These are phyloP conservation scores for Pristiophorus japonicus DNA, from an alignment of 2,113 vertebrate species.

Conservation along the genomic window DNA sequence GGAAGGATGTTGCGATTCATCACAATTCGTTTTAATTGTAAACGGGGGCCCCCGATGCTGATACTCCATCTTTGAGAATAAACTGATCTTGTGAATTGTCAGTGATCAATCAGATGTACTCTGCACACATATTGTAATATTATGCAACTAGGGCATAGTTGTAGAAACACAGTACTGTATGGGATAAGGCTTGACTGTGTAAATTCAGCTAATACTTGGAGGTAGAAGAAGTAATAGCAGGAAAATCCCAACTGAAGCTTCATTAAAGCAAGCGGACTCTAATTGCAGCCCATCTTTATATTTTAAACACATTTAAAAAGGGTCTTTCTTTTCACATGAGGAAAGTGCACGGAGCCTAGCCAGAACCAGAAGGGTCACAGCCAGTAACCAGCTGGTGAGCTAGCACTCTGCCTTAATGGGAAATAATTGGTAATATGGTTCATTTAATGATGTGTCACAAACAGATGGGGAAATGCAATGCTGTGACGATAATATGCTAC, in stretches of 20 bases:
- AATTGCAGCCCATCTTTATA: too few species aligned
- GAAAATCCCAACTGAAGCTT: background rate
- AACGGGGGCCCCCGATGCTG: background rate
- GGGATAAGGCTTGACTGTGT: background rate
- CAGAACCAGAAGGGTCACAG: conserved; percentile 25
- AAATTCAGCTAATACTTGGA: background rate
- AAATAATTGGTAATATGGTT: conserved; percentile 42
- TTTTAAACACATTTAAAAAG: background rate
- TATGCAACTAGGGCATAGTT: background rate
- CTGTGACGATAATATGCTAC: background rate
- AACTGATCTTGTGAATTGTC: background rate
- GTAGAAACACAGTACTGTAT: background rate
- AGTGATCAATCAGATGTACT: background rate
- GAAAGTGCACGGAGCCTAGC: background rate
- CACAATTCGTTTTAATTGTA: background rate
- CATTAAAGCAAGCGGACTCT: background rate
- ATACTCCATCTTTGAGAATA: background rate
- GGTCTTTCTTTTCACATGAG: background rate
- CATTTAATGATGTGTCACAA: conserved; percentile 41
- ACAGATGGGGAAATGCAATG: conserved; percentile 39
- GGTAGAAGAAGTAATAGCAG: background rate
- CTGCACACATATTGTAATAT: background rate
- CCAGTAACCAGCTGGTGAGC: conserved; percentile 40
- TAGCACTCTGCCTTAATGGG: conserved; percentile 35
- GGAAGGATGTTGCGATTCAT: background rate